phyloP scores from a whole-genome alignment of 2,113 vertebrate species.

The Megaptera novaeangliae region DNA sequence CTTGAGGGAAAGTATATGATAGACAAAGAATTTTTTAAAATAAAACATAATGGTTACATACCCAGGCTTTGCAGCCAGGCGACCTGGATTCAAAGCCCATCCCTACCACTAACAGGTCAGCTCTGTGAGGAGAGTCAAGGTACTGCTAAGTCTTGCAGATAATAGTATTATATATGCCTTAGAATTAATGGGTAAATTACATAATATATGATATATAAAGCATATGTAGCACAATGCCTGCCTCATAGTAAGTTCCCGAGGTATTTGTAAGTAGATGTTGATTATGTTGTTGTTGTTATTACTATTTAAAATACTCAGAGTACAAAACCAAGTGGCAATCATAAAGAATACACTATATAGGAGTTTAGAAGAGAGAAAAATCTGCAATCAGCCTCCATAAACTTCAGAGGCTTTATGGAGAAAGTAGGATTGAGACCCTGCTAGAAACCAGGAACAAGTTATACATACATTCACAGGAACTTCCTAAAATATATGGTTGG shows the following conservation, averaged over 20 bases:
- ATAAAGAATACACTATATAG: background rate
- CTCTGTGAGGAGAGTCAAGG: background rate
- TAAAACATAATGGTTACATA: background rate
- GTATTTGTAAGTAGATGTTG: background rate
- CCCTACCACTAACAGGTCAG: background rate
- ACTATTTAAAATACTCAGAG: background rate
- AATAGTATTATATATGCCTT: background rate
- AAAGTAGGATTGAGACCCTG: background rate
- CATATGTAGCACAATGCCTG: background rate
- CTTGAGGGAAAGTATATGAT: background rate
- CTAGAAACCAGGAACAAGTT: background rate
- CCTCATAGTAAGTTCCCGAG: background rate
- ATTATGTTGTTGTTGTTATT: background rate
- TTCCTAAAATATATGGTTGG: background rate
- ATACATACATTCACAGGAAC: background rate
- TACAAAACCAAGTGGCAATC: background rate
- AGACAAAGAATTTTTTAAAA: background rate
- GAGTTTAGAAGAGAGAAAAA: background rate
- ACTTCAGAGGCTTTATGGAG: background rate
- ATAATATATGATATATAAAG: background rate
- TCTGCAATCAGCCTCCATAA: background rate
- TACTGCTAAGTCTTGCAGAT: background rate
- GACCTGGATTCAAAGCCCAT: background rate
- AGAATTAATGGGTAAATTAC: background rate
- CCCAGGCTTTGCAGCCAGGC: background rate